A percentile compares a stretch with the other conserved stretches of the same genome.
Evolutionary conservation across 1,140 invertebrate genomes (phyloP).

Genomic region (Lasioglossum albipes): DNA sequence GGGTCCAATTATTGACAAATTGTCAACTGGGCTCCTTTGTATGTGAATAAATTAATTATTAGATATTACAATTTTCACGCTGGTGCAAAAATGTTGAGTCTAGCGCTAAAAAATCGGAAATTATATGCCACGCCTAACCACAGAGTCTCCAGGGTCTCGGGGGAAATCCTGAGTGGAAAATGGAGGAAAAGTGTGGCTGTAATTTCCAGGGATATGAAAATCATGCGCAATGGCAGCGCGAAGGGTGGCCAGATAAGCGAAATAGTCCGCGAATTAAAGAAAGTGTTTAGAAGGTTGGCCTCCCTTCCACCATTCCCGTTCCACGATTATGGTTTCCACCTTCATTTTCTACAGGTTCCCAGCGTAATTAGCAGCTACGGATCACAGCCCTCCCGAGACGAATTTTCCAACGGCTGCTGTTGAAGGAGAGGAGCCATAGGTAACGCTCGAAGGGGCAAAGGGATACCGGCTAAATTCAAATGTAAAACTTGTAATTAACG

Average conservation of each 20-base stretch:
- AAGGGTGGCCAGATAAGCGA: too few relatives aligned
- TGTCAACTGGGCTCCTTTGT: too few relatives aligned
- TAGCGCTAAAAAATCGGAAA: too few relatives aligned
- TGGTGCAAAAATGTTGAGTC: too few relatives aligned
- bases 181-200: neutral
- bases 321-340: constrained; percentile 16
- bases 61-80: too few relatives aligned
- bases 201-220: too few relatives aligned
- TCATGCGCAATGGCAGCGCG: too few relatives aligned
- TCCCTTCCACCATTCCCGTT: neutral
- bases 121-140: neutral
- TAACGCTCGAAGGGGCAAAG: constrained; percentile 31
- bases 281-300: constrained; percentile 7
- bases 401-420: constrained; percentile 21
- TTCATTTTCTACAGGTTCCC: neutral
- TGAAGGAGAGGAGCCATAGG: constrained; percentile 16
- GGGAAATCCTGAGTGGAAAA: neutral
- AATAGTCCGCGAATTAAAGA: neutral
- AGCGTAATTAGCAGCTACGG: constrained; percentile 31
- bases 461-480: constrained; percentile 46
- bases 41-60: too few relatives aligned
- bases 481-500: constrained; percentile 56
- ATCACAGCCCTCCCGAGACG: neutral
- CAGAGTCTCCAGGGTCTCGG: neutral
- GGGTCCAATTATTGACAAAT: too few relatives aligned